Percentiles rank a stretch among this genome's conserved stretches.
These are phyloP conservation scores for Caradrina kadenii DNA, from an alignment of 2,888 invertebrate species.

Conservation along the genomic window DNA sequence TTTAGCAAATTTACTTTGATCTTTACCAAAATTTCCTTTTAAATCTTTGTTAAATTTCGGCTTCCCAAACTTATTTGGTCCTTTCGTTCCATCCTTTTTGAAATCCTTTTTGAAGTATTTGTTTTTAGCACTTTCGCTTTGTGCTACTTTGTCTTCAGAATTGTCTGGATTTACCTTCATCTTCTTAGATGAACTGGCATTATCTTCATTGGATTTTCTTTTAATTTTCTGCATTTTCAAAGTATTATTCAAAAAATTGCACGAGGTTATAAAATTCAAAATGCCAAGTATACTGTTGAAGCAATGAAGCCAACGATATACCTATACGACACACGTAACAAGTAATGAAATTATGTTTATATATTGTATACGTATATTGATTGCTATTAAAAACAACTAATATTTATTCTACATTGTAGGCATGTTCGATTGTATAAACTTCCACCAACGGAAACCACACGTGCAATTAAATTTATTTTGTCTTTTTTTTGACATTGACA, in stretches of 20 bases:
- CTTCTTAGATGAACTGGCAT: slow-evolving; percentile 72
- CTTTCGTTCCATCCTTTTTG: slow-evolving; percentile 51
- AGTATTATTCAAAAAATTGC: slow-evolving; percentile 30
- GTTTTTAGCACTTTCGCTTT: slow-evolving; percentile 45
- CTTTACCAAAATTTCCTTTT: slow-evolving; percentile 55
- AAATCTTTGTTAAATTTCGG: slow-evolving; percentile 41
- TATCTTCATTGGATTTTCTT: slow-evolving; percentile 76
- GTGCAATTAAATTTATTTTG: slow-evolving; percentile 20
- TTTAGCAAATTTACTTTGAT: slow-evolving; percentile 34
- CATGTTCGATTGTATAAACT: neutral
- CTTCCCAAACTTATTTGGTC: slow-evolving; percentile 52
- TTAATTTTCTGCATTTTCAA: slow-evolving; percentile 83
- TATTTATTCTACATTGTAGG: neutral
- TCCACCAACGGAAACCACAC: slow-evolving; percentile 18
- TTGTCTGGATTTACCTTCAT: slow-evolving; percentile 74
- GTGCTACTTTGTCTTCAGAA: slow-evolving; percentile 40
- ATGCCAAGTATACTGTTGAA: neutral
- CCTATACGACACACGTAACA: neutral
- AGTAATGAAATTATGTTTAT: neutral
- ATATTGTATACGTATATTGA: neutral
- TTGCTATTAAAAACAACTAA: neutral
- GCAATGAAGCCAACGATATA: neutral
- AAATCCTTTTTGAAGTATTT: slow-evolving; percentile 54
- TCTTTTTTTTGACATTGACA: slow-evolving; percentile 22
- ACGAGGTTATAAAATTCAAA: slow-evolving; percentile 56